Percentiles rank a stretch among this genome's conserved stretches.
Evolutionary conservation across 2,113 vertebrate genomes (phyloP).

Genomic region (Microtus montanus): DNA sequence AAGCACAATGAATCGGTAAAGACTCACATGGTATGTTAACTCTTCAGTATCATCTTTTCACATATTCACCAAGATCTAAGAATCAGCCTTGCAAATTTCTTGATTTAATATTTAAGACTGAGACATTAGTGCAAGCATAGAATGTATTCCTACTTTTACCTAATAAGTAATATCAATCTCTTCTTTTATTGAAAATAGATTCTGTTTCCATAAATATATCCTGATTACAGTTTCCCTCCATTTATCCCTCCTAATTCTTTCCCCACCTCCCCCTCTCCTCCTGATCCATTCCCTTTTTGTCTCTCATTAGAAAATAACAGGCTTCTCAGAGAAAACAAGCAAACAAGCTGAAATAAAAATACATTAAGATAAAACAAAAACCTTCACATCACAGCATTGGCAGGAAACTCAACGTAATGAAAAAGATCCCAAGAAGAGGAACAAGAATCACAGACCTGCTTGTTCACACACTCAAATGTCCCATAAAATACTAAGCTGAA

Average conservation of each 20-base stretch:
- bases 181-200: not conserved
- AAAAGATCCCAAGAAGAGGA: not conserved
- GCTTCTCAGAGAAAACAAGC: not conserved
- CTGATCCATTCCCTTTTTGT: not conserved
- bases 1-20: not conserved
- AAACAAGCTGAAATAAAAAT: not conserved
- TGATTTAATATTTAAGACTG: not conserved
- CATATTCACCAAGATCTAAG: not conserved
- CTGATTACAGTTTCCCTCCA: not conserved
- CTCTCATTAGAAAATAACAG: not conserved
- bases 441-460: not conserved
- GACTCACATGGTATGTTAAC: not conserved
- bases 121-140: not conserved
- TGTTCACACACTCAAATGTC: not conserved
- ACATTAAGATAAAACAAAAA: not conserved
- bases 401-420: not conserved
- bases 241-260: not conserved
- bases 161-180: not conserved
- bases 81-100: not conserved
- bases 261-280: not conserved
- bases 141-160: not conserved
- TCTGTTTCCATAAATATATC: not conserved
- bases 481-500: not conserved
- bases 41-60: not conserved
- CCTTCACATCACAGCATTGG: not conserved